Conservation (phyloP, 2,888 invertebrate species). For the Lochmaea crataegi region DNA sequence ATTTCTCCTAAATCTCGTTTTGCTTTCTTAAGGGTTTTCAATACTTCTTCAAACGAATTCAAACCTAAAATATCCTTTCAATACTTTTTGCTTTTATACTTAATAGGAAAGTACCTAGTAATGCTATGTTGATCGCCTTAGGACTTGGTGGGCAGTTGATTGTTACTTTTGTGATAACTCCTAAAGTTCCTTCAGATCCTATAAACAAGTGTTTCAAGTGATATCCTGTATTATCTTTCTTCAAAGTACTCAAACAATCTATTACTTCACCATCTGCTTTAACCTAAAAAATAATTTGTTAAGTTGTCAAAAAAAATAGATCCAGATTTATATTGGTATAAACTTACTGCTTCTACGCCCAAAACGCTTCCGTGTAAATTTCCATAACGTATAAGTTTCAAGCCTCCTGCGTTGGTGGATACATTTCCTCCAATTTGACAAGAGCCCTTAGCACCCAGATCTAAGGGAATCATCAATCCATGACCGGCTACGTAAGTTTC, state of each 20-base stretch:
- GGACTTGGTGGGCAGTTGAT: constrained; percentile 91
- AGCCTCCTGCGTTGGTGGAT: constrained; percentile 96
- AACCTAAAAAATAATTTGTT: constrained; percentile 68
- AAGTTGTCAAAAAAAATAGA: neutral
- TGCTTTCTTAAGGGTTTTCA: constrained; percentile 80
- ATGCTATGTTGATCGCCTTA: constrained; percentile 84
- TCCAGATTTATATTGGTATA: neutral
- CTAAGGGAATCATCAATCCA: constrained; percentile 93
- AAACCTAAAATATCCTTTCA: constrained; percentile 69
- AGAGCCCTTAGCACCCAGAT: constrained; percentile 95
- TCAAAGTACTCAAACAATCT: constrained; percentile 85
- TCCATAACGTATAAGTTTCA: constrained; percentile 94
- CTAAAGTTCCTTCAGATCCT: constrained; percentile 97
- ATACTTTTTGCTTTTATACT: neutral
- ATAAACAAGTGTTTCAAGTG: constrained; percentile 97
- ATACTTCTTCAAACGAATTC: constrained; percentile 80
- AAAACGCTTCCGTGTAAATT: constrained; percentile 91
- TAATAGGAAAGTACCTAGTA: constrained; percentile 75
- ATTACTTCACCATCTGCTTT: constrained; percentile 87
- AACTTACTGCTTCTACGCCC: constrained; percentile 89
- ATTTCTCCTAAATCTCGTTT: constrained; percentile 86
- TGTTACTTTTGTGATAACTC: constrained; percentile 91
- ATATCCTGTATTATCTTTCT: constrained; percentile 98
- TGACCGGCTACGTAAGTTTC: constrained; percentile 79
- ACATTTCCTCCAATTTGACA: constrained; percentile 97